Conservation (phyloP, 2,888 invertebrate genomes). For the Orthonychiurus folsomi region DNA sequence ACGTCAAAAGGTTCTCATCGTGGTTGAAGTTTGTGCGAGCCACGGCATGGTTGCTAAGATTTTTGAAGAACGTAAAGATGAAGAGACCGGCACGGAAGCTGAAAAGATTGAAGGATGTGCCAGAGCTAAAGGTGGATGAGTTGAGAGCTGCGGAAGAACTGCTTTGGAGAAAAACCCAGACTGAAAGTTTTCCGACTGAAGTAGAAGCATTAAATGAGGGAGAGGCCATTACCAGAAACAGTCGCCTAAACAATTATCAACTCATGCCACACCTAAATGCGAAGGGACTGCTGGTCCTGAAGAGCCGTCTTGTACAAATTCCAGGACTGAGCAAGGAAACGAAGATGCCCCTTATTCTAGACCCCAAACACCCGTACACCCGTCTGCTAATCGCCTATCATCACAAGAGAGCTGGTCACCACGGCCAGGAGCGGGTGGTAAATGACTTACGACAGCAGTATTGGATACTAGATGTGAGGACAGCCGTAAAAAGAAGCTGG, state of each 20-base stretch:
- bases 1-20: constrained; percentile 6
- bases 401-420: constrained; percentile 14
- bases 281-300: background rate
- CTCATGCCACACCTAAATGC: background rate
- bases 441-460: constrained; percentile 15
- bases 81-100: background rate
- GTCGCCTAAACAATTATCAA: background rate
- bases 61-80: background rate
- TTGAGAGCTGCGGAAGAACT: constrained; percentile 5
- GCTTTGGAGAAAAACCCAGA: constrained; percentile 3
- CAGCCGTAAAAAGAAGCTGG: constrained; percentile 15
- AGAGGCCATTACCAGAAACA: background rate
- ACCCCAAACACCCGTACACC: constrained; percentile 14
- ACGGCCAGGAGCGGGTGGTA: constrained; percentile 14
- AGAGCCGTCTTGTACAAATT: background rate
- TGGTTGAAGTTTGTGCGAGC: constrained; percentile 4
- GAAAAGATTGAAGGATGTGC: no score
- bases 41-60: background rate
- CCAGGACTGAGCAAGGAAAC: background rate
- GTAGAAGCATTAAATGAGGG: background rate
- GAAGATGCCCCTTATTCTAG: constrained; percentile 15
- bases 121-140: background rate
- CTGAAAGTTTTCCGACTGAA: background rate
- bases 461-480: constrained; percentile 9
- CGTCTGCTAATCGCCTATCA: constrained; percentile 5